Evolutionary conservation across 2,888 invertebrate species (phyloP).

Genomic region (Ctena decussata): DNA sequence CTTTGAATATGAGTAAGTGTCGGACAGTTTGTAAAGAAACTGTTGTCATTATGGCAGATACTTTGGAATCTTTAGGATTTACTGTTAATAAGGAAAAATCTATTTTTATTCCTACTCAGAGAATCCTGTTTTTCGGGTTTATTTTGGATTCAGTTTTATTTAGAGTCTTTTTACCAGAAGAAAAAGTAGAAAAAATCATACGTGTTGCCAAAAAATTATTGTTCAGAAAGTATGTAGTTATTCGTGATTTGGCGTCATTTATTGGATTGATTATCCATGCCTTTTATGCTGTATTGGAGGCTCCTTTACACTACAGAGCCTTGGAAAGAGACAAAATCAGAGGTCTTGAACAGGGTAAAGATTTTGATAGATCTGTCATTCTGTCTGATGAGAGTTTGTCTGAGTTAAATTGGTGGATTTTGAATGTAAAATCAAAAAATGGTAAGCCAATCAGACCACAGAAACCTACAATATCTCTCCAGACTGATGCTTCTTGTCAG

Average conservation of each 20-base stretch:
- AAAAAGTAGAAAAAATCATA: slow-evolving; percentile 39
- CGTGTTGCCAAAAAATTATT: slow-evolving; percentile 15
- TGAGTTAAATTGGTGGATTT: slow-evolving; percentile 25
- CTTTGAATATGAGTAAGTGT: slow-evolving; percentile 33
- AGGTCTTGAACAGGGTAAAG: neutral
- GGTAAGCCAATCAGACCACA: slow-evolving; percentile 35
- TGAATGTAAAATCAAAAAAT: slow-evolving; percentile 30
- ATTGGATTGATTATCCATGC: slow-evolving; percentile 26
- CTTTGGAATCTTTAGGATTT: slow-evolving; percentile 39
- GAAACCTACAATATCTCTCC: slow-evolving; percentile 11
- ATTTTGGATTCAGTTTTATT: slow-evolving; percentile 43
- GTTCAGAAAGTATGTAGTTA: neutral
- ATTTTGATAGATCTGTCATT: slow-evolving; percentile 15
- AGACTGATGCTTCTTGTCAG: slow-evolving; percentile 37
- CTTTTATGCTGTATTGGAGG: slow-evolving; percentile 38
- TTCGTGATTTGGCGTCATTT: slow-evolving; percentile 36
- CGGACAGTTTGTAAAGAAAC: slow-evolving; percentile 14
- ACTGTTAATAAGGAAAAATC: slow-evolving; percentile 45
- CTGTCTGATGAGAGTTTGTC: neutral
- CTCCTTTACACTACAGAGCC: slow-evolving; percentile 39
- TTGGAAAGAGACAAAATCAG: slow-evolving; percentile 37
- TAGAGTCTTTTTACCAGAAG: slow-evolving; percentile 41
- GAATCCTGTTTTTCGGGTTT: slow-evolving; percentile 43
- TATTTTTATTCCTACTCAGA: slow-evolving; percentile 30
- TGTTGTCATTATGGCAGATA: slow-evolving; percentile 18